Evolutionary conservation across 2,113 vertebrate genomes (phyloP), one percentile per base, ranked within the genome.

Genomic region (Strix uralensis): DNA sequence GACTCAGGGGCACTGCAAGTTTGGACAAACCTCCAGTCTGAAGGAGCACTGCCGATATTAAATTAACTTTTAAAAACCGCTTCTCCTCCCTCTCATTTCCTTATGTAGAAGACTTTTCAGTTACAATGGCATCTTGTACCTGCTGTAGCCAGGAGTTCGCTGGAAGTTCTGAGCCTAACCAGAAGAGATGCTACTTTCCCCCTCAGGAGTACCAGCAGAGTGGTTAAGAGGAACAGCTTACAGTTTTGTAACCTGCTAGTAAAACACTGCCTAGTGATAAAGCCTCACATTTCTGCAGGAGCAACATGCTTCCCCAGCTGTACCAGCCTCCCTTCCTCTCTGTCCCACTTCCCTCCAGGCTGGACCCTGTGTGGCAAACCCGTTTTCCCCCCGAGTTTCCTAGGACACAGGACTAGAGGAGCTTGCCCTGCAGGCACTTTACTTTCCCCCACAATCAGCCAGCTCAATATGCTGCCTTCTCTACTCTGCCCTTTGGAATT

Each of bases 221-320:
- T 0, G 0, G 51, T 46, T 77, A 65, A 72, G 61, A 81, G 20
- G 26, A 85, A 30, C 38, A 94, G 10, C 15, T 71, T 52, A 49
- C 3, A 10, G 8, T 70, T 91, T 90, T 70, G 46, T 61, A 72
- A 80, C 11, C 21, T 0, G 1, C 54, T 73, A 57, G 15, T 42
- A 42, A 58, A 89, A 57, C 13, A 25, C 34, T 62, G 30, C 40
- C 52, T 69, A 49, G 55, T 57, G 30, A 65, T 29, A 87, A 94
- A 87, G 17, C 26, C 22, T 57, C 26, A 61, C 6, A 26, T 65
- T 83, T 73, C 55, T 69, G 22, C 19, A 67, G 79, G 36, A 70
- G 59, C 71, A 80, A 5, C 1, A 0, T 22, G 18, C 22, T 72
- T 5, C 16, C 7, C 7, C 8, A 1, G 5, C n/a, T 0, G 0